Evolutionary conservation across 2,797 vertebrate species (phyloP).

Genomic region (Tachyglossus aculeatus): DNA sequence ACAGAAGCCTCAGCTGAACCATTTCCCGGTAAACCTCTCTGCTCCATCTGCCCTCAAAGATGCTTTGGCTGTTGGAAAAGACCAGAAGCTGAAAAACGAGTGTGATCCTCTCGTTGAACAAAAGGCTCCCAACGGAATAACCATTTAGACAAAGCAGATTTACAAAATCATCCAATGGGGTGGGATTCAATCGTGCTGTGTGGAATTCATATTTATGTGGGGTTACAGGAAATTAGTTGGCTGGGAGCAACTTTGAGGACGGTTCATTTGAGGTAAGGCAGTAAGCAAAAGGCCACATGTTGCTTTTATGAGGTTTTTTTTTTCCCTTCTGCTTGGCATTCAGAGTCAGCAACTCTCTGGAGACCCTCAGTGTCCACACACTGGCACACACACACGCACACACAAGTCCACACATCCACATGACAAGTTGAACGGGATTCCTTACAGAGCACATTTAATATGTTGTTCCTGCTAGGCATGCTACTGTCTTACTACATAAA

Average conservation of each 20-base stretch:
- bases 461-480: constrained; percentile 57
- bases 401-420: constrained; percentile 28
- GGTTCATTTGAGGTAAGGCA: constrained; percentile 67
- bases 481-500: constrained; percentile 63
- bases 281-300: constrained; percentile 66
- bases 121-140: neutral
- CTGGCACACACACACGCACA: constrained; percentile 21
- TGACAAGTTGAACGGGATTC: constrained; percentile 42
- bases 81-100: too few relatives aligned
- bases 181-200: neutral
- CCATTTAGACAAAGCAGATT: neutral
- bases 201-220: neutral
- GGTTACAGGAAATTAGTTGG: constrained; percentile 26
- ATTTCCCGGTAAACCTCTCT: neutral
- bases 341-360: constrained; percentile 20
- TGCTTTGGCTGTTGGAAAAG: constrained; percentile 3
- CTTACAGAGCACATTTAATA: neutral
- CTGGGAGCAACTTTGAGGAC: constrained; percentile 44
- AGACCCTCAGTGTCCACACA: constrained; percentile 52
- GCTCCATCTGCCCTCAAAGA: neutral
- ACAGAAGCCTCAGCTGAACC: neutral
- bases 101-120: too few relatives aligned
- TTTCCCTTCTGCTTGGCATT: constrained; percentile 17
- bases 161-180: constrained; percentile 17
- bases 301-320: constrained; percentile 63